Base-by-base conservation (phyloP, 2,888 invertebrate species). In the Amorpha juglandis region DNA sequence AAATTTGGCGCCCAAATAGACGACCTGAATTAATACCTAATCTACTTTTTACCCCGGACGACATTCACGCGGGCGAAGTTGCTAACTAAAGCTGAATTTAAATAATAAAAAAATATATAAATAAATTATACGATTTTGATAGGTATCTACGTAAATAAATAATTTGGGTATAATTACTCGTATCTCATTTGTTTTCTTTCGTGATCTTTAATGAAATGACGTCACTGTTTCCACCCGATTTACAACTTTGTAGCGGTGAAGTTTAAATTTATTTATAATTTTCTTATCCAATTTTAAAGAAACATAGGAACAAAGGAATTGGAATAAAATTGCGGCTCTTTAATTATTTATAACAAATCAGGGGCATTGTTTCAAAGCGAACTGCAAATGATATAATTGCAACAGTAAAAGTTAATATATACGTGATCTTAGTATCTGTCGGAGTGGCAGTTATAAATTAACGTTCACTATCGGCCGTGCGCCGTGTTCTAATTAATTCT, bases 401-500 rank as follows among this genome's bases (percentile, higher is more conserved):
- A 42, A 53, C 33, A 53, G 35, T 53, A 16, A 42, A 50, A 66
- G 47, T 63, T 47, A 50, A 62, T 62, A 53, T 9, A 42, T 42
- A 42, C 47, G 67, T 68, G 68, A 77, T 76, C 75, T 76, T 66
- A 63, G 69, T 76, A 74, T 81, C 78, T 77, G 71, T 77, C 72
- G 45, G 73, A 77, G 74, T 70, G 75, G 68, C 67, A 67, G 77
- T 72, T 74, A 80, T 86, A 81, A 86, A 83, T 87, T 81, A 82
- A 71, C 68, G 69, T 80, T 81, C 81, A 82, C 79, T 82, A 83
- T 86, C 78, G 71, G 74, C 74, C 68, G 70, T 68, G 71, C 71
- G 76, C 77, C 70, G 70, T 69, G 70, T 75, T 78, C 72, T 84
- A 82, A 88, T 86, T 87, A 86, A 86, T 84, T 83, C 76, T 80